Evolutionary conservation across 2,797 vertebrate genomes (phyloP).

Genomic region (Kryptolebias ocellatus): DNA sequence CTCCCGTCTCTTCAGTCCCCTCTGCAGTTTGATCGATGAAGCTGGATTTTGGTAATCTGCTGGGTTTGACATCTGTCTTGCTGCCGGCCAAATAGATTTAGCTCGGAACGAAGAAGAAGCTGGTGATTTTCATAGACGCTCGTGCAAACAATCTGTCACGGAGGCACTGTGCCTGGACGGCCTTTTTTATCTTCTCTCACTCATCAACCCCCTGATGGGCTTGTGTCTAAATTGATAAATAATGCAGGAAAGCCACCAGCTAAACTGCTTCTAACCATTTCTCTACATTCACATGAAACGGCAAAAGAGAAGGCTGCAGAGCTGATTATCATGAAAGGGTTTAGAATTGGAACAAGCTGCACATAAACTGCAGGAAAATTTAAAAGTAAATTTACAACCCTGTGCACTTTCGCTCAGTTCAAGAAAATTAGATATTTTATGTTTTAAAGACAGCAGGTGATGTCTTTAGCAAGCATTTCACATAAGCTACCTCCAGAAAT

Average conservation of each 20-base stretch:
- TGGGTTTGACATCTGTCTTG: conserved; percentile 71
- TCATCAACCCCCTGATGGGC: conserved; percentile 53
- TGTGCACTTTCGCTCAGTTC: background rate
- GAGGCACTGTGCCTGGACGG: conserved; percentile 43
- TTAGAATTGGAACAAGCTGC: conserved; percentile 1
- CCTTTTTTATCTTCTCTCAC: conserved; percentile 64
- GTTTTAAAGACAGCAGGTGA: background rate
- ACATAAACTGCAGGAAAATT: background rate
- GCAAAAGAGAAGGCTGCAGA: conserved; percentile 16
- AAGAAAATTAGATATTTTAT: background rate
- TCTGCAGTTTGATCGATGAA: conserved; percentile 65
- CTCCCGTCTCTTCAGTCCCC: conserved; percentile 25
- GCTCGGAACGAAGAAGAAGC: conserved; percentile 53
- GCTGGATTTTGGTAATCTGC: conserved; percentile 71
- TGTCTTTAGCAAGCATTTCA: background rate
- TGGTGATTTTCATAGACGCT: conserved; percentile 46
- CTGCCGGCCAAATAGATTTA: conserved; percentile 57
- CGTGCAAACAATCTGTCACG: conserved; percentile 46
- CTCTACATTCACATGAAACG: conserved; percentile 18
- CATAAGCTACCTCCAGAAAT: background rate
- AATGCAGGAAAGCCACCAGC: conserved; percentile 48
- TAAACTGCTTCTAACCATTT: conserved; percentile 11
- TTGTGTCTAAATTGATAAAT: conserved; percentile 57
- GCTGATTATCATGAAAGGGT: background rate
- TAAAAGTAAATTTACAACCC: background rate